Conservation (phyloP, 2,888 invertebrate genomes). For the Tricholauxania praeusta region DNA sequence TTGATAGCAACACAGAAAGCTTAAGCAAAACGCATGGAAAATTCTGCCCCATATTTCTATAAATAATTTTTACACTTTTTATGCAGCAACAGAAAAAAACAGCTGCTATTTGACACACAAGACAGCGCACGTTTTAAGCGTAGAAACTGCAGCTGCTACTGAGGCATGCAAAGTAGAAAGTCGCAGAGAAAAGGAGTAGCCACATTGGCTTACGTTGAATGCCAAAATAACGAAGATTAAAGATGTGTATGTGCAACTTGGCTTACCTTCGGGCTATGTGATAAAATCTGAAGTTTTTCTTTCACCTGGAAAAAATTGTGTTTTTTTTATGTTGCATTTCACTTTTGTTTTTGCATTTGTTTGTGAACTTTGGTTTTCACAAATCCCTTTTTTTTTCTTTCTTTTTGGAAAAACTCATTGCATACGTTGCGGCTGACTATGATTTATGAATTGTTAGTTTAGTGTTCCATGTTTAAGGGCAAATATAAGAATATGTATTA, state of each 20-base stretch:
- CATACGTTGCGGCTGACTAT: neutral
- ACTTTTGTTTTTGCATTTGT: neutral
- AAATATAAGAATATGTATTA: neutral
- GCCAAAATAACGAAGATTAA: conserved; percentile 63
- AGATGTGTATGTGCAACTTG: conserved; percentile 46
- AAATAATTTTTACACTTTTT: too few species aligned
- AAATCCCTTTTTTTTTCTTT: too few species aligned
- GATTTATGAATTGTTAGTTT: neutral
- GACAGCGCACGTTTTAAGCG: neutral
- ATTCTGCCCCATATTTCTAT: too few species aligned
- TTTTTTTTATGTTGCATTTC: neutral
- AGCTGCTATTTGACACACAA: conserved; percentile 5
- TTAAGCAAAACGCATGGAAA: neutral
- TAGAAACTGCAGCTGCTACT: too few species aligned
- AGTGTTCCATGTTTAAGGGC: neutral
- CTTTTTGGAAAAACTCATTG: neutral
- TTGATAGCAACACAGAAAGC: neutral
- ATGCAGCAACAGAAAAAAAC: neutral
- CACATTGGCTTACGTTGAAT: conserved; percentile 50
- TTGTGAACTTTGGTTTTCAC: neutral
- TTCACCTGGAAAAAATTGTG: neutral
- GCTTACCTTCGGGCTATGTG: conserved; percentile 13
- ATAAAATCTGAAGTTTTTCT: conserved; percentile 7
- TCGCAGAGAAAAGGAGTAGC: neutral
- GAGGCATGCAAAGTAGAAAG: too few species aligned